Evolutionary conservation across 2,888 invertebrate species (phyloP).

Genomic region (Trileptium ribeirensis): DNA sequence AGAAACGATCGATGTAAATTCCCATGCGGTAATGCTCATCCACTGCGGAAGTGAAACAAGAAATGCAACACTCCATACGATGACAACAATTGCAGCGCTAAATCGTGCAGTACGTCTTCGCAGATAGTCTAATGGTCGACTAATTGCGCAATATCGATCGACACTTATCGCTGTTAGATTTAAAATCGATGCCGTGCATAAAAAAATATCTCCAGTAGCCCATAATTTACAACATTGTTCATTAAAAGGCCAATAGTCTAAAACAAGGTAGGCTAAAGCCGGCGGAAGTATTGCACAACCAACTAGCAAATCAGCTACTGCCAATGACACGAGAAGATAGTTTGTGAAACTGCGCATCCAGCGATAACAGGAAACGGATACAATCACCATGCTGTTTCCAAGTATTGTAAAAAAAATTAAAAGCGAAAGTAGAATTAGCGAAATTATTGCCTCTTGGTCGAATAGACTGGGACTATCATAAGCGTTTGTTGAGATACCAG

Average conservation of each 20-base stretch:
- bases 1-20: slow-evolving; percentile 15
- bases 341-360: slow-evolving; percentile 54
- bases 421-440: not conserved
- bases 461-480: too few species aligned
- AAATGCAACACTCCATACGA: slow-evolving; percentile 50
- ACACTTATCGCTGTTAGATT: slow-evolving; percentile 49
- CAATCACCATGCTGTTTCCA: slow-evolving; percentile 52
- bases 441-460: too few species aligned
- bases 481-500: too few species aligned
- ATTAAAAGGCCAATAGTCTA: slow-evolving; percentile 48
- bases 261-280: slow-evolving; percentile 49
- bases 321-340: slow-evolving; percentile 51
- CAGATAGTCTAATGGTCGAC: slow-evolving; percentile 50
- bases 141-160: slow-evolving; percentile 53
- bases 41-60: slow-evolving; percentile 51
- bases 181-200: slow-evolving; percentile 50
- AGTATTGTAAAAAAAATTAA: slow-evolving; percentile 33
- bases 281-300: slow-evolving; percentile 52
- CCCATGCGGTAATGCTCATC: slow-evolving; percentile 47
- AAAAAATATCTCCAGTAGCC: slow-evolving; percentile 48
- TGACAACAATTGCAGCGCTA: slow-evolving; percentile 41
- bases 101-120: slow-evolving; percentile 42
- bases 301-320: slow-evolving; percentile 50
- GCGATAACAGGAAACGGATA: slow-evolving; percentile 51
- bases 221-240: slow-evolving; percentile 42